Conservation (phyloP, 1,140 invertebrate genomes). For the Rhynchophorus ferrugineus region DNA sequence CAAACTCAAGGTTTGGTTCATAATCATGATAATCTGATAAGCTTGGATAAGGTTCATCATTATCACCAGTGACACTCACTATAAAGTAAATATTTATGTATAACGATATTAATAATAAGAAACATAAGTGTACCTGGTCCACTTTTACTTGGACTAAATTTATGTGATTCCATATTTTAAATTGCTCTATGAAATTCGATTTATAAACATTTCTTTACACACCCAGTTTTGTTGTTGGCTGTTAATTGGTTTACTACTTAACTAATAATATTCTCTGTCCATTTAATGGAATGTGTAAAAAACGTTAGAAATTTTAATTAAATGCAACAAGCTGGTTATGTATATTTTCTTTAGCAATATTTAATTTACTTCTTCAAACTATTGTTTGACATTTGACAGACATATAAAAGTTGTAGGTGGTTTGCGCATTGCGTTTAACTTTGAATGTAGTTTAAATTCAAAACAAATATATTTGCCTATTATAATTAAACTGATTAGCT, state of each 20-base stretch:
- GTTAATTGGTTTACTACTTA: no score
- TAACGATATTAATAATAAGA: background rate
- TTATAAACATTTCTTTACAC: background rate
- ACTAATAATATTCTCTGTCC: no score
- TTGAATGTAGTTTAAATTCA: no score
- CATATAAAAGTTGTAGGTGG: background rate
- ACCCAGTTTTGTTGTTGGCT: background rate
- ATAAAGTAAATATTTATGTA: background rate
- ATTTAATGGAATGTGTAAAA: background rate
- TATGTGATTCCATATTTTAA: background rate
- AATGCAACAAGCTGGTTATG: background rate
- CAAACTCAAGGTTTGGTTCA: slow-evolving; percentile 91
- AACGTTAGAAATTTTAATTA: background rate
- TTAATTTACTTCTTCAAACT: background rate
- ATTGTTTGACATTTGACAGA: background rate
- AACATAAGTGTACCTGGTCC: background rate
- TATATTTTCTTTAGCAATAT: background rate
- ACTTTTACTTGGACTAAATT: background rate
- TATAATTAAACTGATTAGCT: no score
- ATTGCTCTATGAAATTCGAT: background rate
- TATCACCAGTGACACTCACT: slow-evolving; percentile 43
- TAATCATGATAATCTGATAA: slow-evolving; percentile 88
- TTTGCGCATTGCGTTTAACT: background rate
- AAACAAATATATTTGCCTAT: no score
- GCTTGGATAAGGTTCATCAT: slow-evolving; percentile 79